Percentiles rank a stretch among this genome's conserved stretches.
Evolutionary conservation across 1,140 invertebrate genomes (phyloP).

Genomic region (Drosophila nigromelanica): DNA sequence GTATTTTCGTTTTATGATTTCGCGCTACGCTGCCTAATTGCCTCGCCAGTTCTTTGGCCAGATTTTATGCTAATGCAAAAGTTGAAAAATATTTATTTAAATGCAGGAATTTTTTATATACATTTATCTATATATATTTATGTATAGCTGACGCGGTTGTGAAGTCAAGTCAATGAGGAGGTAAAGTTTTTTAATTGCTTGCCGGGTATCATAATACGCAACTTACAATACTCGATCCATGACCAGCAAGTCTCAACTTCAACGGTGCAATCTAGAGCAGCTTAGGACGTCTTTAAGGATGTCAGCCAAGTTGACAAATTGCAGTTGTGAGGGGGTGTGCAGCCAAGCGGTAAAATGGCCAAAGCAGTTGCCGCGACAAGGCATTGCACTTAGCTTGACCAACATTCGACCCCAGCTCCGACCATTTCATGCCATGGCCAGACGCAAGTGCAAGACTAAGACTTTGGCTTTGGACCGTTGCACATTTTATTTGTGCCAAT

Average conservation of each 20-base stretch:
- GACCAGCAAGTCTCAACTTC: slow-evolving; percentile 25
- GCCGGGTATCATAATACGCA: slow-evolving; percentile 49
- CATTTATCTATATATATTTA: slow-evolving; percentile 5
- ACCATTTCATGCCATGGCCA: slow-evolving; percentile 22
- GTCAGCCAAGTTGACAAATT: slow-evolving; percentile 67
- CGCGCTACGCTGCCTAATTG: slow-evolving; percentile 54
- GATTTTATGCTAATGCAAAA: slow-evolving; percentile 67
- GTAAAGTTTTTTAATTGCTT: slow-evolving; percentile 47
- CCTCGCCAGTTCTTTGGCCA: slow-evolving; percentile 15
- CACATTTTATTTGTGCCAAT: slow-evolving; percentile 78
- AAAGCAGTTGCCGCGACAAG: slow-evolving; percentile 62
- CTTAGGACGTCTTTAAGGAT: slow-evolving; percentile 65
- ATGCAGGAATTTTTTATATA: background rate
- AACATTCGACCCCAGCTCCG: slow-evolving; percentile 13
- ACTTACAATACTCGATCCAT: slow-evolving; percentile 41
- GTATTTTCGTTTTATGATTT: slow-evolving; percentile 62
- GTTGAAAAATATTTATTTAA: slow-evolving; percentile 27
- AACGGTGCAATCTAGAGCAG: slow-evolving; percentile 35
- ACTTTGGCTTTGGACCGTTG: slow-evolving; percentile 20
- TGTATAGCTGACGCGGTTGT: background rate
- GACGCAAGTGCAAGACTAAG: slow-evolving; percentile 49
- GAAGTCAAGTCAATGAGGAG: slow-evolving; percentile 41
- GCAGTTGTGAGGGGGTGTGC: slow-evolving; percentile 10
- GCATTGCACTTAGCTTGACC: slow-evolving; percentile 77
- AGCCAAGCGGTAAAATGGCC: slow-evolving; percentile 45